Base-by-base conservation (phyloP, 1,140 invertebrate genomes). In the Eubasilissa regina region DNA sequence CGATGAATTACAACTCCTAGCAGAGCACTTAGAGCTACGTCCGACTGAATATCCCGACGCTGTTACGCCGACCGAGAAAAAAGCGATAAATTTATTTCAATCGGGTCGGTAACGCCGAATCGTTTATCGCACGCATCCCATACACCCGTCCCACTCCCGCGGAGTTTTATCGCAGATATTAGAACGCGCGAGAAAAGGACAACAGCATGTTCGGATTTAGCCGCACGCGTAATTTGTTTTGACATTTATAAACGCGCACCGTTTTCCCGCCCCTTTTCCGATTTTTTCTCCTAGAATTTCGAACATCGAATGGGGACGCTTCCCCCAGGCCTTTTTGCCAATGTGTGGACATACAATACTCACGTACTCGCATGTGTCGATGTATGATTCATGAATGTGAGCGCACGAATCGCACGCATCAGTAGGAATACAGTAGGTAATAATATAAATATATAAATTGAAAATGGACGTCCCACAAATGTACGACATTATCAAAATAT, bases 181-280 rank as follows among this genome's bases (percentile, higher is more conserved):
- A 12, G 9, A 58, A 75, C 44, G 47, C 21, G 62, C 55, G 44
- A 25, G 64, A 76, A 44, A 35, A 48, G 62, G 77, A 79, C 43
- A 56, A 48, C 21, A 62, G 15, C n/a, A 66, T 66, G 72, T 76
- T 21, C 58, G 53, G 68, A 68, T 35, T 35, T 70, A 21, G 44
- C 60, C 62, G 62, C 60, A 53, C 25, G 44, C 78, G 77, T 82
- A 82, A 82, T 82, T 82, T 82, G 81, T 82, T 82, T 82, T 82
- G 81, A 82, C 81, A 82, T 82, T 82, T 79, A 82, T 73, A 80
- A 82, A 82, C 81, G 81, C 78, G 75, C 75, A 56, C 81, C 79
- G 64, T 75, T 77, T 80, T 76, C 75, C 75, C 81, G 56, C 74
- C 78, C 78, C 78, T 68, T 75, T 82, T 73, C 72, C 53, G 47